Base-by-base conservation (phyloP, 2,113 vertebrate genomes). In the Stegostoma tigrinum region DNA sequence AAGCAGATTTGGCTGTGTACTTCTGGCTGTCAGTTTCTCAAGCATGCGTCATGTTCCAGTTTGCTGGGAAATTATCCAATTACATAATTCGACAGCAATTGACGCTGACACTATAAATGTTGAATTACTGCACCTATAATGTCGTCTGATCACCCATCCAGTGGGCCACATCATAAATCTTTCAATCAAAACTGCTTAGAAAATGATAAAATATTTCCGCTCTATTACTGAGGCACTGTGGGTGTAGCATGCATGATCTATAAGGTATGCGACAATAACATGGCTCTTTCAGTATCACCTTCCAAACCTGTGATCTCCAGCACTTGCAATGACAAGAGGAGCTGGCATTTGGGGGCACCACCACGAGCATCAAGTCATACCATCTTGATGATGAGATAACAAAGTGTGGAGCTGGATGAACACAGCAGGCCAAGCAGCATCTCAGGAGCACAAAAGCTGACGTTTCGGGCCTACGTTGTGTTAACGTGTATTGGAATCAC, bases 11-110 rank as follows among this genome's bases (percentile, higher is more conserved):
- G 27, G 55, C 86, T 30, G 30, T 89, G 23, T 61, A 61, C 55
- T 90, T 34, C 87, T 30, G 24, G 27, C 27, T 90, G 15, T 64
- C 87, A 90, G 27, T 90, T 90, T 61, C 34, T 61, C 87, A 90
- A 90, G 10, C 12, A 5, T 61, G 30, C 34, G 3, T 61, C 52
- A 34, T n/a, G 24, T 90, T 90, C 87, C 55, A 30, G 87, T 64
- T 3, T 61, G 30, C 0, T 90, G 87, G 87, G 55, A 61, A 61
- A 34, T 30, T 90, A 30, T 15, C 52, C 87, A 90, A 90, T 90
- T 90, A 61, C 12, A 52, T 90, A 34, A 90, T 90, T 64, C 87
- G 14, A 90, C 61, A 90, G 52, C 52, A 90, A 90, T 90, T 90
- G 87, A 90, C 55, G 64, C 52, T 90, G 87, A 61, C 87, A 10